Conservation (phyloP, 2,888 invertebrate species). For the Sialis fuliginosa region DNA sequence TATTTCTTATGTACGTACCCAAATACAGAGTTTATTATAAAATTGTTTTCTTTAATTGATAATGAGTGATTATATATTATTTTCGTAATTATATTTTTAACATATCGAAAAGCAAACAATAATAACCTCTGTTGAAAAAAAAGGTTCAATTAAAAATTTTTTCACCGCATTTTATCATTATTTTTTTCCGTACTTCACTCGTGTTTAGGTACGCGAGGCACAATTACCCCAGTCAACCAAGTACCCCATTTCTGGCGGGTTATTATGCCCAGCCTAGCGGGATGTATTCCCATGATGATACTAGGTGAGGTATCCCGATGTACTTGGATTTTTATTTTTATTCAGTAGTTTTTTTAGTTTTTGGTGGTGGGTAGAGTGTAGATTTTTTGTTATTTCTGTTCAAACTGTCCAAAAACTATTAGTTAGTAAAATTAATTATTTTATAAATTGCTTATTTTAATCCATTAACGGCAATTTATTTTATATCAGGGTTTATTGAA, state of each 20-base stretch:
- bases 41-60: too few relatives aligned
- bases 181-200: background rate
- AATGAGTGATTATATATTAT: background rate
- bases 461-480: too few relatives aligned
- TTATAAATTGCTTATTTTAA: too few relatives aligned
- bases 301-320: conserved; percentile 21
- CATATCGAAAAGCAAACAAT: background rate
- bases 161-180: background rate
- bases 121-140: background rate
- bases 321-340: too few relatives aligned
- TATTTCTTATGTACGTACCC: too few relatives aligned
- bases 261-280: conserved; percentile 4
- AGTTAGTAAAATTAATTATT: too few relatives aligned
- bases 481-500: too few relatives aligned
- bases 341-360: too few relatives aligned
- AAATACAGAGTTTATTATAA: too few relatives aligned
- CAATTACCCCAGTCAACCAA: conserved; percentile 24
- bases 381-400: too few relatives aligned
- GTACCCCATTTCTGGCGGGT: conserved; percentile 19
- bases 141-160: conserved; percentile 1
- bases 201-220: conserved; percentile 24
- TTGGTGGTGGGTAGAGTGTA: too few relatives aligned
- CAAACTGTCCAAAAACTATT: too few relatives aligned
- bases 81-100: background rate
- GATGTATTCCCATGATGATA: conserved; percentile 22